These are phyloP conservation scores for Penaeus vannamei DNA, from an alignment of 1,140 invertebrate species.

Conservation along the genomic window DNA sequence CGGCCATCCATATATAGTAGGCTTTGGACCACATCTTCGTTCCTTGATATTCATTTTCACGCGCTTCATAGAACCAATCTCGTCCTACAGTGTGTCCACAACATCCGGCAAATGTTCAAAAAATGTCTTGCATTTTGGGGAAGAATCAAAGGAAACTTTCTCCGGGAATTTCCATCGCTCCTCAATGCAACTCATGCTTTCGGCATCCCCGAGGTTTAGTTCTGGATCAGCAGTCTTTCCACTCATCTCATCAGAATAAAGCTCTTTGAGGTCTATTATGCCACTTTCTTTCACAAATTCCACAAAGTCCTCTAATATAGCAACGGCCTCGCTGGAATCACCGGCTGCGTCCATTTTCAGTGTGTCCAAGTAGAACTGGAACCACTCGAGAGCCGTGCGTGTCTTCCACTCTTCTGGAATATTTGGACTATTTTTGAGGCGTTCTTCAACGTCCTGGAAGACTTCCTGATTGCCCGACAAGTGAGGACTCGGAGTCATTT, in stretches of 20 bases:
- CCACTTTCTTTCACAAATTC: background rate
- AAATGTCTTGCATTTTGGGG: too few species aligned
- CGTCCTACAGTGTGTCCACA: too few species aligned
- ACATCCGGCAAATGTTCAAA: too few species aligned
- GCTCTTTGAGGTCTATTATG: background rate
- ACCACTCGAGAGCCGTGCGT: slow-evolving; percentile 22
- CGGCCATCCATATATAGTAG: too few species aligned
- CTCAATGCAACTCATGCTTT: too few species aligned
- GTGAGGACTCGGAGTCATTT: background rate
- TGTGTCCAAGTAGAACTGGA: background rate
- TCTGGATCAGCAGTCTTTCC: too few species aligned
- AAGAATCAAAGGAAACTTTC: too few species aligned
- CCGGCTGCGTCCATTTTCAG: background rate
- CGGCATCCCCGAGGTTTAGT: too few species aligned
- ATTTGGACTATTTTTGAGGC: slow-evolving; percentile 27
- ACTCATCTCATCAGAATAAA: background rate
- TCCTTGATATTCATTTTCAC: too few species aligned
- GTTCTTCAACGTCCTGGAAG: slow-evolving; percentile 38
- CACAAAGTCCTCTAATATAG: slow-evolving; percentile 9
- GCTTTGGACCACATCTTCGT: too few species aligned
- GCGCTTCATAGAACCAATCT: too few species aligned
- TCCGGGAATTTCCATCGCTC: too few species aligned
- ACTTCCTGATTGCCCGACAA: background rate
- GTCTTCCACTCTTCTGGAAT: slow-evolving; percentile 54
- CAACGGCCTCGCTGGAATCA: background rate